Conservation (phyloP, 1,140 invertebrate species). For the Hypothenemus hampei region DNA sequence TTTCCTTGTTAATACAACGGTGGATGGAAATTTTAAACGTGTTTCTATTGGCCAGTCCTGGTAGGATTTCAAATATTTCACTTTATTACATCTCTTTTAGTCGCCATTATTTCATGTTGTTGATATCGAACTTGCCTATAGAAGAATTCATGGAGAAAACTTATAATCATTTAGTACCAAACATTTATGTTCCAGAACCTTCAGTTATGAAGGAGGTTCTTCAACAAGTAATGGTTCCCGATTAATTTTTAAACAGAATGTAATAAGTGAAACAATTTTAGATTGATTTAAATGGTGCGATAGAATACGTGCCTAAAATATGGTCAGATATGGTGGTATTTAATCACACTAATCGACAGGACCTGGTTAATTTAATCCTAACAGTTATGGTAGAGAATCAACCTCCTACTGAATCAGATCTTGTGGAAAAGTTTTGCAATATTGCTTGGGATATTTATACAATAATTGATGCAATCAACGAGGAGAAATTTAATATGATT, state of each 20-base stretch:
- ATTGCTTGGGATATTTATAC: constrained; percentile 53
- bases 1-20: too few relatives aligned
- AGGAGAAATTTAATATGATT: constrained; percentile 37
- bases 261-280: constrained; percentile 31
- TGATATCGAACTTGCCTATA: constrained; percentile 58
- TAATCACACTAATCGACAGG: constrained; percentile 54
- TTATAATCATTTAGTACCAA: constrained; percentile 71
- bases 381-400: constrained; percentile 56
- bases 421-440: constrained; percentile 47
- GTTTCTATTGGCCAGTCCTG: too few relatives aligned
- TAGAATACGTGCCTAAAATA: constrained; percentile 62
- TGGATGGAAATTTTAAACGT: too few relatives aligned
- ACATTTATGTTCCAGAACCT: constrained; percentile 74
- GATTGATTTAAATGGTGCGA: constrained; percentile 53
- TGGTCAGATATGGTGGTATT: constrained; percentile 76
- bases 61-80: background rate
- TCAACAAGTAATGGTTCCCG: constrained; percentile 43
- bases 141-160: constrained; percentile 64
- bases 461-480: constrained; percentile 47
- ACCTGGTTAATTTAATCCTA: constrained; percentile 52
- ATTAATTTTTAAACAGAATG: background rate
- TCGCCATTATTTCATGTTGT: constrained; percentile 52
- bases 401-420: constrained; percentile 38
- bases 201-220: constrained; percentile 65
- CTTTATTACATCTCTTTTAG: constrained; percentile 35